Evolutionary conservation across 2,888 invertebrate species (phyloP).

Genomic region (Atethmia centrago): DNA sequence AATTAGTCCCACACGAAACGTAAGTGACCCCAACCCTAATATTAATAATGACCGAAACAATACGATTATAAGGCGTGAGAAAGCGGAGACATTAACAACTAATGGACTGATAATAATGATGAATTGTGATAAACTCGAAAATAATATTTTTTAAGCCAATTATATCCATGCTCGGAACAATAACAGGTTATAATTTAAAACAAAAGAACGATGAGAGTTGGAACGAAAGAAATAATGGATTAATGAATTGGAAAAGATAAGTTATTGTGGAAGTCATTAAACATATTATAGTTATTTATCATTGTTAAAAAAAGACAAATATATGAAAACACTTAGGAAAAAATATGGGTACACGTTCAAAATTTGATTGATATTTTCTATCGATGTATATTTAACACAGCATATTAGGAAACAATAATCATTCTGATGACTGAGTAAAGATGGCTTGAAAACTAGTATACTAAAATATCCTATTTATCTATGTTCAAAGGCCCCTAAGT

Average conservation of each 20-base stretch:
- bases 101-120: slow-evolving; percentile 66
- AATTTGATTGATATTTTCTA: neutral
- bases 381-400: no score
- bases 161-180: slow-evolving; percentile 34
- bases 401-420: neutral
- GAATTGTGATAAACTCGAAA: slow-evolving; percentile 58
- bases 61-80: slow-evolving; percentile 54
- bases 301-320: neutral
- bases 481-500: neutral
- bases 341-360: no score
- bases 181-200: slow-evolving; percentile 44
- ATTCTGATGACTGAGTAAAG: neutral
- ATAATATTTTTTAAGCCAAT: slow-evolving; percentile 48
- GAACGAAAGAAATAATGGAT: slow-evolving; percentile 2
- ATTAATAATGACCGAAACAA: slow-evolving; percentile 43
- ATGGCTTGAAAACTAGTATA: neutral
- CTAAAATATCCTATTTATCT: no score
- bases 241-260: slow-evolving; percentile 29
- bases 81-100: slow-evolving; percentile 57
- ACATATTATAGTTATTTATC: neutral
- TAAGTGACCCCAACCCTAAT: slow-evolving; percentile 16
- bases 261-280: neutral
- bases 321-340: neutral
- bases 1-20: slow-evolving; percentile 24
- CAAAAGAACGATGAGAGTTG: slow-evolving; percentile 36